Base-by-base conservation (phyloP, 2,888 invertebrate genomes). In the Halocaridina rubra region DNA sequence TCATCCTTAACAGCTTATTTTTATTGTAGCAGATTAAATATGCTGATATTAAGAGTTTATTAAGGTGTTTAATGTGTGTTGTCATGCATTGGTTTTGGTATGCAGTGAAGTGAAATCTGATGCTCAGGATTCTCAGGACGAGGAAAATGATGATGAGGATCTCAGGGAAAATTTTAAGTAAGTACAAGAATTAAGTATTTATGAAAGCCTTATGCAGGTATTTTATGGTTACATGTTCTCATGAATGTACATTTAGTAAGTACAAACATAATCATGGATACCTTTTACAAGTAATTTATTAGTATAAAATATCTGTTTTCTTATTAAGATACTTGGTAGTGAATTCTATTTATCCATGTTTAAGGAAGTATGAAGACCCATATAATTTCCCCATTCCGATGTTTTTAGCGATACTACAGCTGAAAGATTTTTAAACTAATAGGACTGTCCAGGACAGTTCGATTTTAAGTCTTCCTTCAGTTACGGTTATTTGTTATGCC, bases 131-230 rank as follows among this genome's bases (percentile, higher is more conserved):
- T 30, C 64, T 61, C 30, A 69, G 39, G 64, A 64, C 22, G 78
- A 46, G 46, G 46, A 16, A 22, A 61, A 59, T 19, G 19, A 22
- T 24, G 64, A 80, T 57, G 76, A 81, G 27, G 81, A 82, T 13
- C 77, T 82, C n/a, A 53, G 64, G 33, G 81, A 77, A 16, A 82
- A 82, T 24, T 82, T 82, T 71, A 82, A 82, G 81, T 82, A 77
- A 82, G 81, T 82, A 67, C 0, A 2, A 10, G 30, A 16, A 24
- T 27, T 16, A 30, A n/a, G 29, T 29, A 19, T 7, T 4, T 64
- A 33, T 0, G 33, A n/a, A n/a, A n/a, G n/a, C n/a, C n/a, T n/a
- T n/a, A n/a, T n/a, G n/a, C n/a, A n/a, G n/a, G n/a, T n/a, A n/a
- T n/a, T 72, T 30, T 33, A 30, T 72, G 24, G 2, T 22, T 0